Base-by-base conservation (phyloP, 2,797 vertebrate species). In the Enteromius unitaeniatus region DNA sequence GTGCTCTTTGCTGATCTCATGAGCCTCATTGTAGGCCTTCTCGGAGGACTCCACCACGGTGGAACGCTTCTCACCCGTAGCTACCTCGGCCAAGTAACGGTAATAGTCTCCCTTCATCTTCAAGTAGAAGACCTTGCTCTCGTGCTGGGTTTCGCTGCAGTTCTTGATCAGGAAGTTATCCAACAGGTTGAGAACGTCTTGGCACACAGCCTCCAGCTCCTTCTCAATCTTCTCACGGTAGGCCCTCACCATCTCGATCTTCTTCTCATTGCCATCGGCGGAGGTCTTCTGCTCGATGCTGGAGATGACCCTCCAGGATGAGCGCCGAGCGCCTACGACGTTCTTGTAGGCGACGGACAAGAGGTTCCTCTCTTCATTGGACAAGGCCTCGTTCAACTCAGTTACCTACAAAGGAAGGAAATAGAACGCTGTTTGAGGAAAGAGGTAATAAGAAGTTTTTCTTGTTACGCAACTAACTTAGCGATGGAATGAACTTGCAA, bases 71-170 rank as follows among this genome's bases (percentile, higher is more conserved):
- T 99, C 97, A 0, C 98, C 98, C 0, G 98, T 99, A 92, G 97
- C 97, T 81, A 99, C 98, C 91, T 99, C 98, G 0, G 98, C 98
- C 93, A 99, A 94, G 92, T 99, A 99, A 87, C 98, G 97, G 90
- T 99, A 99, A 93, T 99, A 99, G 95, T 99, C 98, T 86, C 98
- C 98, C 94, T 99, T 99, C 98, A 99, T 99, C 96, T 99, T 99
- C 95, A 99, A 94, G 94, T 99, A 99, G 93, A 99, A 99, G 86
- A 99, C 97, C 86, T 99, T 99, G 94, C 98, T 99, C 95, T 99
- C 98, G 0, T 99, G 97, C 93, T 99, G 98, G 53, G 97, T 97
- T 74, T 99, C 97, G 14, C 94, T 97, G 96, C 98, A 99, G 93
- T 99, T 99, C 95, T 99, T 99, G 95, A 99, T 97, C 94, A 99